Percentiles rank a stretch among this genome's conserved stretches.
phyloP scores from a whole-genome alignment of 2,113 vertebrate species.

The Fulica atra region DNA sequence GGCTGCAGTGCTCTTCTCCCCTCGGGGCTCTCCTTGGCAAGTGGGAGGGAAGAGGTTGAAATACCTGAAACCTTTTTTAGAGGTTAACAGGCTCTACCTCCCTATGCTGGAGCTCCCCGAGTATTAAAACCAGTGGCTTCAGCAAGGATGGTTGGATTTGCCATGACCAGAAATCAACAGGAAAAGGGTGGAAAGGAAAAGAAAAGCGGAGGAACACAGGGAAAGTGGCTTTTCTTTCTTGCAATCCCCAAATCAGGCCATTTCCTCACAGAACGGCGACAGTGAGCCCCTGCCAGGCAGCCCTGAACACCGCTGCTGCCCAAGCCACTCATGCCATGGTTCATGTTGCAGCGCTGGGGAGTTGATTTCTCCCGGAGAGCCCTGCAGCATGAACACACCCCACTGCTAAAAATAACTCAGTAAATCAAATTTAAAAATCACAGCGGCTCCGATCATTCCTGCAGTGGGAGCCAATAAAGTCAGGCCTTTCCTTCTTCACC shows the following conservation, averaged over 20 bases:
- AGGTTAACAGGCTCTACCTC: neutral
- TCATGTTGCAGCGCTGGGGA: neutral
- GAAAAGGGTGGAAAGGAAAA: neutral
- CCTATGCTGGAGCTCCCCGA: neutral
- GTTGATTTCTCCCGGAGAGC: neutral
- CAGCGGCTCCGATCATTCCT: constrained; percentile 13
- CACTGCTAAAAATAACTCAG: constrained; percentile 31
- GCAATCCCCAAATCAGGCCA: neutral
- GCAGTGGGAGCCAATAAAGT: constrained; percentile 54
- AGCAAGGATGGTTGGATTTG: neutral
- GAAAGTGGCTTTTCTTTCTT: neutral
- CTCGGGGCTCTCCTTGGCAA: neutral
- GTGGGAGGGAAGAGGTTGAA: neutral
- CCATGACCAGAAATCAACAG: neutral
- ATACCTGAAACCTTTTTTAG: neutral
- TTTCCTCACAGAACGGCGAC: neutral
- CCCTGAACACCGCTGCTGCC: neutral
- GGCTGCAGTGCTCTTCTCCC: neutral
- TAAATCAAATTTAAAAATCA: constrained; percentile 47
- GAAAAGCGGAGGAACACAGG: neutral
- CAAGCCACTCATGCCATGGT: neutral
- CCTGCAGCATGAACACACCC: constrained; percentile 33
- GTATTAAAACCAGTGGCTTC: neutral
- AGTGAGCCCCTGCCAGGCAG: neutral
- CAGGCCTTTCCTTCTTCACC: constrained; percentile 43